Percentiles rank a stretch among this genome's conserved stretches.
phyloP scores from a whole-genome alignment of 2,113 vertebrate species.

The Lepus europaeus region DNA sequence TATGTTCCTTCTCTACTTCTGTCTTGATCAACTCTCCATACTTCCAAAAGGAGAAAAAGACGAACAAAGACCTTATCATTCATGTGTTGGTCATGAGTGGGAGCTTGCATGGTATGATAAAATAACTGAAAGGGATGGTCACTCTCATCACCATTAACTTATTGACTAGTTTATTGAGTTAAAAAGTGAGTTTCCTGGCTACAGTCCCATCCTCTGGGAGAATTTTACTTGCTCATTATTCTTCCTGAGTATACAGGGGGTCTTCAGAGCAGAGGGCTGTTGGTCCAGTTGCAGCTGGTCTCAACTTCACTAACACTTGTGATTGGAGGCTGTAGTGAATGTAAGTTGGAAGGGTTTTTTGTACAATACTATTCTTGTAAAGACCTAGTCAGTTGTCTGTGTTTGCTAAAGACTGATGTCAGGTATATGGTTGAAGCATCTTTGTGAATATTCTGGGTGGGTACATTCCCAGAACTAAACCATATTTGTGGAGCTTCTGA shows the following conservation, averaged over 20 bases:
- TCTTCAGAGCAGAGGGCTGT: not conserved
- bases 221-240: not conserved
- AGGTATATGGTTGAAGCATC: not conserved
- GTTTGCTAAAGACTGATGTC: not conserved
- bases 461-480: not conserved
- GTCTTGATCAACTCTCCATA: not conserved
- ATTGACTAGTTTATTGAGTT: not conserved
- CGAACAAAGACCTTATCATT: not conserved
- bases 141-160: not conserved
- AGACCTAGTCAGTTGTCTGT: not conserved
- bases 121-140: not conserved
- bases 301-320: not conserved
- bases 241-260: not conserved
- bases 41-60: not conserved
- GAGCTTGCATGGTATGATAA: not conserved
- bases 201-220: not conserved
- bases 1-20: not conserved
- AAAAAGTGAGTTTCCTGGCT: not conserved
- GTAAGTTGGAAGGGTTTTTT: not conserved
- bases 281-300: not conserved
- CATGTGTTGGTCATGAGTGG: not conserved
- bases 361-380: not conserved
- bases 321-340: not conserved
- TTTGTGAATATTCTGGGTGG: not conserved
- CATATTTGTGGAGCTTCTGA: not conserved